phyloP scores from a whole-genome alignment of 2,888 invertebrate species.

The Lasioglossum villosulum region DNA sequence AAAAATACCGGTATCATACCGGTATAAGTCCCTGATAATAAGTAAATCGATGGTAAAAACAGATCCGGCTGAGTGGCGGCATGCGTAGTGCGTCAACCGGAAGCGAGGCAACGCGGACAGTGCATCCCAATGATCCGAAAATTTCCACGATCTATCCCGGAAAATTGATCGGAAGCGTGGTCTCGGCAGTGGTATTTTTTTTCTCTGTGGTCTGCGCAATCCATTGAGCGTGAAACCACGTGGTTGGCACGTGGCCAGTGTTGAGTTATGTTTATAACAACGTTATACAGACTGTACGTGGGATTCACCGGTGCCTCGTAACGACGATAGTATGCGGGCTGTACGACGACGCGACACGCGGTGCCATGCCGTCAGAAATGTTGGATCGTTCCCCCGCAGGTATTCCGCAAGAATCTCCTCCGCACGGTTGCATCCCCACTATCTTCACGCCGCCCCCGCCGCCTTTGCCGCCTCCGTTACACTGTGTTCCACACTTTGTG shows the following conservation, averaged over 20 bases:
- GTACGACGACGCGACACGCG: constrained; percentile 36
- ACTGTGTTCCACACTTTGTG: neutral
- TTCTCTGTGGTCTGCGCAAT: constrained; percentile 36
- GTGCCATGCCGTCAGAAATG: constrained; percentile 48
- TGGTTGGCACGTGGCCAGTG: constrained; percentile 78
- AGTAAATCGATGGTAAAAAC: neutral
- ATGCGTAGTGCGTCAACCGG: neutral
- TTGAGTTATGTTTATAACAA: constrained; percentile 77
- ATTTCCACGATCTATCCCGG: neutral
- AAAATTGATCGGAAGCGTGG: constrained; percentile 39
- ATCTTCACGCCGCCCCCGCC: neutral
- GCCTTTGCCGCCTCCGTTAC: neutral
- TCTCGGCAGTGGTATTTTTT: constrained; percentile 37
- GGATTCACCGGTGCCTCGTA: constrained; percentile 68
- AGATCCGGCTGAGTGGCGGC: neutral
- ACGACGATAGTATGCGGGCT: constrained; percentile 66
- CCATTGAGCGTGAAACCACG: constrained; percentile 77
- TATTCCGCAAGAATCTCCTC: constrained; percentile 48
- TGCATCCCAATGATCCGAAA: neutral
- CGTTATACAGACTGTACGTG: constrained; percentile 64
- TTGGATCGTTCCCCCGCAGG: constrained; percentile 49
- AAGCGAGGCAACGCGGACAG: neutral
- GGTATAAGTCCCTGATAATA: too few relatives aligned
- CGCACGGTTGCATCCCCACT: constrained; percentile 1
- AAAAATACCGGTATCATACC: too few relatives aligned